Base-by-base conservation (phyloP, 2,888 invertebrate species). In the Agrochola litura region DNA sequence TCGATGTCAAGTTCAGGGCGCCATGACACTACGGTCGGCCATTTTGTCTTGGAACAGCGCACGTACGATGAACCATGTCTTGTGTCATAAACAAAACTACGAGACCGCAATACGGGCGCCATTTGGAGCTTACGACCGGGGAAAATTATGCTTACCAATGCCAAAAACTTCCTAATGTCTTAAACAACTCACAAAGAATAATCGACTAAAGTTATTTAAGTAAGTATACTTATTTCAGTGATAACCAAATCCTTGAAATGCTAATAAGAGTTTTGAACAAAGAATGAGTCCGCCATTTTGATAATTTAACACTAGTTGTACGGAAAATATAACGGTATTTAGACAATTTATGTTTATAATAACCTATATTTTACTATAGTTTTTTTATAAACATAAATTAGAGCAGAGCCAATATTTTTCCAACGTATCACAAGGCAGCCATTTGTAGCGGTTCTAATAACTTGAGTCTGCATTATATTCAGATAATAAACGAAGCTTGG, bases 371-470 rank as follows among this genome's bases (percentile, higher is more conserved):
- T 56, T 22, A 65, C 16, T 66, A 52, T 65, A 52, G 19, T 69
- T 58, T 73, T 73, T 61, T 61, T 25, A n/a, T 65, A 73, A 66
- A 65, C 0, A 54, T 69, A 37, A 66, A 63, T 54, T 69, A 37
- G 2, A 56, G 22, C 12, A 43, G 12, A 49, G 19, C 54, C 14
- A 22, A 37, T 65, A 58, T 74, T 77, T 75, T 75, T 78, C 46
- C 73, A 41, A 43, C 25, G 25, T 63, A 22, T 54, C 37, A 46
- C 22, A 67, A 61, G 9, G 10, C 64, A 77, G 60, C 43, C 61
- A 79, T 80, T 82, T 22, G 76, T 82, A 73, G 58, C 30, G 64
- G 43, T 66, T 66, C 67, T 84, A 88, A 85, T 86, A 82, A 77
- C 83, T 77, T 63, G 56, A 79, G 72, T 58, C 43, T 68, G 84